A percentile compares a stretch with the other conserved stretches of the same genome.
These are phyloP conservation scores for Lingula anatina DNA, from an alignment of 2,888 invertebrate genomes.

Conservation along the genomic window DNA sequence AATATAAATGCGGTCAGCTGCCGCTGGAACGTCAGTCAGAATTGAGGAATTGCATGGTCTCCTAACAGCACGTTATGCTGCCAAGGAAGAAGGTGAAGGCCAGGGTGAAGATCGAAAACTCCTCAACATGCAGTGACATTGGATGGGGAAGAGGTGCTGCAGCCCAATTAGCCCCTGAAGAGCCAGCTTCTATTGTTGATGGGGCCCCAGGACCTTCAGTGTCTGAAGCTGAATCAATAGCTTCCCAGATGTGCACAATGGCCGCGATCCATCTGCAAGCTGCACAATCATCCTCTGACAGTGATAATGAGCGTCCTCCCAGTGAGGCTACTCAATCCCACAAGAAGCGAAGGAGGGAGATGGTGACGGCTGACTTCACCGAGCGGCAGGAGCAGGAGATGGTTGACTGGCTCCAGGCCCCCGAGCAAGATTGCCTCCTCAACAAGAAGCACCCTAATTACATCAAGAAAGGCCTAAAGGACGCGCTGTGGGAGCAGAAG, in stretches of 20 bases:
- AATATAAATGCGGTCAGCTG: too few species aligned
- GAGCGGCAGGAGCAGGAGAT: not conserved
- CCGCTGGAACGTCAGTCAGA: too few species aligned
- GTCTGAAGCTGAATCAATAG: not conserved
- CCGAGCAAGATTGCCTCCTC: not conserved
- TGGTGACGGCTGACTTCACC: slow-evolving; percentile 1
- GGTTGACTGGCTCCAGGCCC: slow-evolving; percentile 1
- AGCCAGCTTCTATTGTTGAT: not conserved
- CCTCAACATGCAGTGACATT: not conserved
- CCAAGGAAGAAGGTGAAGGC: slow-evolving; percentile 1
- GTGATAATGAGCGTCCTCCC: not conserved
- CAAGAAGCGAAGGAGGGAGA: slow-evolving; percentile 1
- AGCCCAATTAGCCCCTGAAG: not conserved
- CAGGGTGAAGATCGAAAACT: not conserved
- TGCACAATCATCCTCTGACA: not conserved
- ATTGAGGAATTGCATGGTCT: too few species aligned
- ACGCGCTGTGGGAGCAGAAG: slow-evolving; percentile 1
- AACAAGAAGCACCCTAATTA: not conserved
- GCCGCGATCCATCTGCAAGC: not conserved
- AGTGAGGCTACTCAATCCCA: not conserved
- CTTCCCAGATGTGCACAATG: not conserved
- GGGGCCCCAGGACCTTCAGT: not conserved
- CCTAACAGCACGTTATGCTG: not conserved
- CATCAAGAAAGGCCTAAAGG: not conserved
- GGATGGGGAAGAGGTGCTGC: not conserved